phyloP scores from a whole-genome alignment of 2,797 vertebrate species.

The Poliocrania exsul region DNA sequence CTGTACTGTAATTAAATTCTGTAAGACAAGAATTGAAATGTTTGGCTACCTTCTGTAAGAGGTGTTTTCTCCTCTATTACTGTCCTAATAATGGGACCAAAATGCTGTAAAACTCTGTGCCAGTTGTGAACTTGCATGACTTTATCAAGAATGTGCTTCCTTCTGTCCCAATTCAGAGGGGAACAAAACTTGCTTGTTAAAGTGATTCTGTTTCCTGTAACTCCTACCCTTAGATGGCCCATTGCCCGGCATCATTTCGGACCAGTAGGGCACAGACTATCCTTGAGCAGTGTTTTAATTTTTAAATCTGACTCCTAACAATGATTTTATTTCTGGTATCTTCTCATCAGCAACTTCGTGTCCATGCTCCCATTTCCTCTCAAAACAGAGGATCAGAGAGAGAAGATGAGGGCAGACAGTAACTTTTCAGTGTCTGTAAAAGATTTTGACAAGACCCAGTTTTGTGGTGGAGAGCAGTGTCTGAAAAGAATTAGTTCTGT shows the following conservation, averaged over 20 bases:
- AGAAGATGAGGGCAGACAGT: neutral
- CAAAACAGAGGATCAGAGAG: neutral
- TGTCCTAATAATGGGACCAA: neutral
- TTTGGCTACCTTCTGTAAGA: neutral
- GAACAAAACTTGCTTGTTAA: constrained; percentile 31
- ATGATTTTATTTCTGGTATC: neutral
- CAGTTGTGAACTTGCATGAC: neutral
- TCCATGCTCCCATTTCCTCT: neutral
- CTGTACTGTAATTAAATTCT: too few species aligned
- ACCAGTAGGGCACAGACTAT: neutral
- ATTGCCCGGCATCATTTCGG: neutral
- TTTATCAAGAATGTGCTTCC: constrained; percentile 40
- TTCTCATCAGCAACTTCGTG: neutral
- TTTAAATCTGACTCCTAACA: neutral
- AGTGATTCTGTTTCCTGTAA: constrained; percentile 20
- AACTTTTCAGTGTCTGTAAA: neutral
- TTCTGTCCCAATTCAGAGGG: neutral
- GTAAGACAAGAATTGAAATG: neutral
- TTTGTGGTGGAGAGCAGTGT: neutral
- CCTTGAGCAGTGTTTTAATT: neutral
- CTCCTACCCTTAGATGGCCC: neutral
- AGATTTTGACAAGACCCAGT: neutral
- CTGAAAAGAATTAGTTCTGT: neutral
- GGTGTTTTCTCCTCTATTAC: neutral
- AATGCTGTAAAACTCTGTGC: neutral